A percentile compares a stretch with the other conserved stretches of the same genome.
phyloP scores from a whole-genome alignment of 2,888 invertebrate species.

The Microchrysa polita region DNA sequence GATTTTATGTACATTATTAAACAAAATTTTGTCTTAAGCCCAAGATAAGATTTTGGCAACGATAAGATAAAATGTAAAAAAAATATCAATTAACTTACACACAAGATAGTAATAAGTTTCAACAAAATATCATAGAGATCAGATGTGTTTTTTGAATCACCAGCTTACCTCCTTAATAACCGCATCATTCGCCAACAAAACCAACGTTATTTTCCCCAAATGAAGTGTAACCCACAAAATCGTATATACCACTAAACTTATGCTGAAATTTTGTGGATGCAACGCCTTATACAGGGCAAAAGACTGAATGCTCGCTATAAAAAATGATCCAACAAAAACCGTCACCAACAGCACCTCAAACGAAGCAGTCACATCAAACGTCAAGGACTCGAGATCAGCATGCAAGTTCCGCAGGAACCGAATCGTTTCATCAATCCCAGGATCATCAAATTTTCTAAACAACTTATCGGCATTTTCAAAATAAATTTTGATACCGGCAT shows the following conservation, averaged over 20 bases:
- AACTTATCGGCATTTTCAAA: background rate
- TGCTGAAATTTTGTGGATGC: conserved; percentile 3
- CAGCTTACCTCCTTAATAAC: conserved; percentile 39
- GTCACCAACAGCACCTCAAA: conserved; percentile 37
- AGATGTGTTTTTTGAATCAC: too few relatives aligned
- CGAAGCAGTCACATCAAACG: conserved; percentile 19
- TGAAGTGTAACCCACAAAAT: conserved; percentile 42
- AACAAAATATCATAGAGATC: too few relatives aligned
- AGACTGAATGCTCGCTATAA: conserved; percentile 43
- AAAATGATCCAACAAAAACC: conserved; percentile 41
- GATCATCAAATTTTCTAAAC: background rate
- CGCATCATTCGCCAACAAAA: conserved; percentile 41
- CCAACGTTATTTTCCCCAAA: conserved; percentile 33
- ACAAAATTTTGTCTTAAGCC: too few relatives aligned
- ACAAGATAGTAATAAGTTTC: too few relatives aligned
- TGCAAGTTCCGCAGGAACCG: conserved; percentile 16
- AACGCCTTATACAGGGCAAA: conserved; percentile 41
- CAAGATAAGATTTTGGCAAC: too few relatives aligned
- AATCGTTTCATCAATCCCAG: conserved; percentile 16
- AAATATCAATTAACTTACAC: too few relatives aligned
- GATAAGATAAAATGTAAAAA: too few relatives aligned
- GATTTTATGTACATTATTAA: too few relatives aligned
- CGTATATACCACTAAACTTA: conserved; percentile 26
- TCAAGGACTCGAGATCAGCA: conserved; percentile 33
- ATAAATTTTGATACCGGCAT: background rate